Evolutionary conservation across 2,888 invertebrate genomes (phyloP).

Genomic region (Slavum lentiscoides): DNA sequence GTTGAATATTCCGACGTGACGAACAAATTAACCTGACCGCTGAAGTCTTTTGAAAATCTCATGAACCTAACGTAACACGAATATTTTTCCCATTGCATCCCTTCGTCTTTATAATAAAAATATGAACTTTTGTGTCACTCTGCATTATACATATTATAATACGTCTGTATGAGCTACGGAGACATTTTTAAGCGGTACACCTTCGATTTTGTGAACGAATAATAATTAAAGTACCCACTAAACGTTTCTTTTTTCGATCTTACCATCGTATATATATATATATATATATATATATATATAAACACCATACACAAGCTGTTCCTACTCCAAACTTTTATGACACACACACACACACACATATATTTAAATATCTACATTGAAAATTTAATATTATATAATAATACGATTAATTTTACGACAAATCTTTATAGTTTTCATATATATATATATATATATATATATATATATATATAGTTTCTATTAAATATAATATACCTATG

Average conservation of each 20-base stretch:
- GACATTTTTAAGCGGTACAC: too few species aligned
- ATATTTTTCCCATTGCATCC: too few species aligned
- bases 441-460: too few species aligned
- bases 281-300: too few species aligned
- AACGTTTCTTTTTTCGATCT: neutral
- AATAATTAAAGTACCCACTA: neutral
- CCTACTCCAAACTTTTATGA: slow-evolving; percentile 21
- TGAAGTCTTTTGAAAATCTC: too few species aligned
- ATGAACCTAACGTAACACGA: too few species aligned
- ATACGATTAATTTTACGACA: slow-evolving; percentile 4
- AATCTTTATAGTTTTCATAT: neutral
- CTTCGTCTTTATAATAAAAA: too few species aligned
- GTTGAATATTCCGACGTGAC: too few species aligned
- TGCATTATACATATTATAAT: too few species aligned
- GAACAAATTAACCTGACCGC: too few species aligned
- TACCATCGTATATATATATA: neutral
- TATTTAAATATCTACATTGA: neutral
- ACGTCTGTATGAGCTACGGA: too few species aligned
- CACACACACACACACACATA: neutral
- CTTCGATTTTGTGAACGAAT: neutral
- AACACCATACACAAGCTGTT: neutral
- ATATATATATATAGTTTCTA: neutral
- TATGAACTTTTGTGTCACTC: too few species aligned
- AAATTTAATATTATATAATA: neutral
- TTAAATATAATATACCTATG: neutral